Percentiles rank a stretch among this genome's conserved stretches.
Evolutionary conservation across 2,888 invertebrate species (phyloP).

Genomic region (Macrosiphum euphorbiae): DNA sequence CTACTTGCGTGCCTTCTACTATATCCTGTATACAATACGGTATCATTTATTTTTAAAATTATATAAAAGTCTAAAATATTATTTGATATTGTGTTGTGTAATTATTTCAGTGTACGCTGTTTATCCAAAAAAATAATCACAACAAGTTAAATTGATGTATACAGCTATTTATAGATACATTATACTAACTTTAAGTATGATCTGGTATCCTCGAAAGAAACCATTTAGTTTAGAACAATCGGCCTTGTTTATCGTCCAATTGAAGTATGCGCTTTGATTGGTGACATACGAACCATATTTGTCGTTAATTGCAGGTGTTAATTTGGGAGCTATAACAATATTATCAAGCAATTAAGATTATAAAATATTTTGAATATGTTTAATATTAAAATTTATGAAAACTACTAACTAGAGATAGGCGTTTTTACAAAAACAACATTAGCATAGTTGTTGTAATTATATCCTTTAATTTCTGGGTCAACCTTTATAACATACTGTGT

Average conservation of each 20-base stretch:
- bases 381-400: background rate
- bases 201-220: background rate
- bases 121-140: background rate
- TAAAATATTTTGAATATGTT: background rate
- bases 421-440: constrained; percentile 30
- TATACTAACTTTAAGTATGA: constrained; percentile 16
- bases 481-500: constrained; percentile 22
- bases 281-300: background rate
- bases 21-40: background rate
- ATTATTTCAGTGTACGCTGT: background rate
- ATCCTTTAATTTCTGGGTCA: background rate
- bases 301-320: background rate
- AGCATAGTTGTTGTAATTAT: background rate
- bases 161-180: background rate
- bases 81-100: background rate
- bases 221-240: constrained; percentile 35
- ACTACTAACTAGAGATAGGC: background rate
- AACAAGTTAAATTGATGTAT: background rate
- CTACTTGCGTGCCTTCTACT: background rate
- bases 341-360: background rate
- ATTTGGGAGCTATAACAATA: background rate
- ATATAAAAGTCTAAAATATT: background rate
- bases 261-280: constrained; percentile 20
- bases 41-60: background rate
- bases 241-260: background rate